phyloP scores from a whole-genome alignment of 92 coral and sea anemone species.

The Zoanthus sansibaricus region DNA sequence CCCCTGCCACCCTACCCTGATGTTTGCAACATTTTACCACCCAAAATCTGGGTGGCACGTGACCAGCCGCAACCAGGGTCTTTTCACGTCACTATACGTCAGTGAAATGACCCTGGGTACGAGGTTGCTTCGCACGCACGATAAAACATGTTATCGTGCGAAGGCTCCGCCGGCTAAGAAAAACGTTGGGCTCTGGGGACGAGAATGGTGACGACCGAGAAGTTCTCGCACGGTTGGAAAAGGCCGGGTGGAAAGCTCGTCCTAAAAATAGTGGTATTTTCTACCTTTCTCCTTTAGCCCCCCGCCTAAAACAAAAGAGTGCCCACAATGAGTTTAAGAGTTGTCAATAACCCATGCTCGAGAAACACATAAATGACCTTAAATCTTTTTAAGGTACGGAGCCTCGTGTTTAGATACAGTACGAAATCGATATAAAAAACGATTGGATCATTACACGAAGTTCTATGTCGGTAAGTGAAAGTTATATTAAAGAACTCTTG shows the following conservation, averaged over 20 bases:
- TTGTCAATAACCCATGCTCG: neutral
- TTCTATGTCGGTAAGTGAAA: conserved; percentile 47
- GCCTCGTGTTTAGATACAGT: neutral
- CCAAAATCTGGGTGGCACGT: no score
- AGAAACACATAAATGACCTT: neutral
- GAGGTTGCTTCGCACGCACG: no score
- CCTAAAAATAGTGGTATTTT: neutral
- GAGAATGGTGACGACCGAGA: no score
- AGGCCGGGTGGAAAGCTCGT: neutral
- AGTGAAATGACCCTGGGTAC: no score
- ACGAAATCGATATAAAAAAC: neutral
- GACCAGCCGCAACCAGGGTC: no score
- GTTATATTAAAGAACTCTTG: neutral
- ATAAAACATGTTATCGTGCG: no score
- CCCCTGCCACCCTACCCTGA: no score
- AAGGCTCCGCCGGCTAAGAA: no score
- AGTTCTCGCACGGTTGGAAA: neutral
- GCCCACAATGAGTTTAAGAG: conserved; percentile 1
- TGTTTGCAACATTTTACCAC: no score
- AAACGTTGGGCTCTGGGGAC: no score
- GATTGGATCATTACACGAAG: neutral
- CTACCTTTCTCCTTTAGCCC: neutral
- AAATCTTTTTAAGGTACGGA: neutral
- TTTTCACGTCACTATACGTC: no score
- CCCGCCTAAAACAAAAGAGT: conserved; percentile 19